Evolutionary conservation across 2,888 invertebrate genomes (phyloP), one percentile per base, ranked within the genome.

Genomic region (Thalpophila matura): DNA sequence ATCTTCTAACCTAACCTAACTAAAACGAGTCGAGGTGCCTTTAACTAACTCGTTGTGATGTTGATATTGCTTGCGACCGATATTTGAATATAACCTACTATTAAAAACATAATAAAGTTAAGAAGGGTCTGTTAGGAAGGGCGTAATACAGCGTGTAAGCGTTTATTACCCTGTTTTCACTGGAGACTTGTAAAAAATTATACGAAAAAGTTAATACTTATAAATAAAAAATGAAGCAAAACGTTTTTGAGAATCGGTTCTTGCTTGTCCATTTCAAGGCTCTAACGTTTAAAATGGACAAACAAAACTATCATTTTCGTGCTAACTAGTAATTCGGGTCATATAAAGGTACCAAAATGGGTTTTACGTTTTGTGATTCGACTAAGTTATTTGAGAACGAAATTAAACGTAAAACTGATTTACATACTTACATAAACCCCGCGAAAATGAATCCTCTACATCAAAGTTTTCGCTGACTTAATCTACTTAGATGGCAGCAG

Each of bases 181-280:
- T 16, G 22, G 22, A 31, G n/a, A 35, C 27, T 43, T 9, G 9
- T 16, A 16, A 16, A 1, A n/a, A 40, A 1, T 27, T 43, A 7
- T 10, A 7, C 12, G 59, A 42, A 35, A 14, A 10, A 27, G 4
- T 33, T 9, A 54, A 33, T 38, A n/a, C 4, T 20, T 38, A 9
- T 26, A 7, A 49, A 45, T 14, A 0, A 47, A 31, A 26, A 35
- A 47, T 29, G 9, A 43, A 26, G 12, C 22, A 14, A 57, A 37
- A 20, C 7, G 18, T 14, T 22, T n/a, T 18, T 1, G 3, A 12
- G 1, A 6, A 31, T 24, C n/a, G n/a, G n/a, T 66, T 75, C 79
- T 83, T 76, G 84, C 65, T 89, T 89, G 81, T 84, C 77, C 74
- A 85, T 89, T 89, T 89, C 84, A 88, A 89, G 84, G 50, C 42